phyloP scores from a whole-genome alignment of 2,113 vertebrate species.

The Hiodon alosoides region DNA sequence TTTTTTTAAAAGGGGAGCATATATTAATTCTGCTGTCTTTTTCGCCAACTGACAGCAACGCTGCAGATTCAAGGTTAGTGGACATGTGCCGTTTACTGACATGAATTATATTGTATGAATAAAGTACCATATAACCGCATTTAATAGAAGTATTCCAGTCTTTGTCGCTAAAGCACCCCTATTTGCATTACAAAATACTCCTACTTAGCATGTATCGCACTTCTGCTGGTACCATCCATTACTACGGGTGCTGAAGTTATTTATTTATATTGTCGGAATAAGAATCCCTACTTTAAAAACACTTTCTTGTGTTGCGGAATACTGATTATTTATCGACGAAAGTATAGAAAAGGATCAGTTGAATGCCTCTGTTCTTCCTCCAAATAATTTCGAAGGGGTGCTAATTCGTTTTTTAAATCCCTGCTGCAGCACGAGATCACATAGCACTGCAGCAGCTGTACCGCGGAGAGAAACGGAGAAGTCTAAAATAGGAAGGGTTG shows the following conservation, averaged over 20 bases:
- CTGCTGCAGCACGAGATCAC: slow-evolving; percentile 46
- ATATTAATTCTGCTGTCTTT: slow-evolving; percentile 31
- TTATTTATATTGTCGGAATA: neutral
- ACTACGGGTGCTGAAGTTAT: slow-evolving; percentile 12
- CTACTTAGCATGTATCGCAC: slow-evolving; percentile 15
- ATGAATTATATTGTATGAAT: neutral
- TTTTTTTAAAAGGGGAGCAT: slow-evolving; percentile 33
- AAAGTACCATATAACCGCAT: neutral
- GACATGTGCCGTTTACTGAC: slow-evolving; percentile 28
- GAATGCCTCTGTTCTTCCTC: neutral
- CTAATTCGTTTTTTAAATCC: neutral
- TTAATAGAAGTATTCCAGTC: neutral
- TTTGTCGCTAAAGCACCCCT: neutral
- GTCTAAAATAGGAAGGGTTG: slow-evolving; percentile 71
- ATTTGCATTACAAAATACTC: slow-evolving; percentile 25
- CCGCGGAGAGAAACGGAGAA: slow-evolving; percentile 54
- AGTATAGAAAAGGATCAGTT: neutral
- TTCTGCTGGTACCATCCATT: slow-evolving; percentile 20
- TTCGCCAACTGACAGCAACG: slow-evolving; percentile 36
- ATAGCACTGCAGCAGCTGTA: slow-evolving; percentile 65
- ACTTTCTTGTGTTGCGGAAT: neutral
- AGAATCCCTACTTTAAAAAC: neutral
- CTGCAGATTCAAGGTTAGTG: slow-evolving; percentile 62
- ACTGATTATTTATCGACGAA: neutral
- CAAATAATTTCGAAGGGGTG: neutral